Base-by-base conservation (phyloP, 92 coral and sea anemone genomes). In the Epizoanthus ramosus region DNA sequence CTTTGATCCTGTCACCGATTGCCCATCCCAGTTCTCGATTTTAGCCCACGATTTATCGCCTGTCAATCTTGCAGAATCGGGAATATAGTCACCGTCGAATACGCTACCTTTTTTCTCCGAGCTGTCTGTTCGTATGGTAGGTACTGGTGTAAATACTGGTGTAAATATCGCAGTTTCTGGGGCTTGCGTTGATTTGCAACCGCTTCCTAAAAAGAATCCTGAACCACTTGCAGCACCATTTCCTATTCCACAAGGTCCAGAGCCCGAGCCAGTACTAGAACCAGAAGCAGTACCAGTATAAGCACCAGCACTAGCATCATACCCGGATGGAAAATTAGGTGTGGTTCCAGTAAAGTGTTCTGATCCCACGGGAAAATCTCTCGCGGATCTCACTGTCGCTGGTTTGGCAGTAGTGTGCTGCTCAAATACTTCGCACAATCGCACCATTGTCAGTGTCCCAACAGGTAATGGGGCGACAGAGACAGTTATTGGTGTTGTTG, bases 331-430 rank as follows among this genome's bases (percentile, higher is more conserved):
- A 77, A 61, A 39, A 77, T 21, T 57, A 41, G 8, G 16, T 15
- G 57, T 77, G 15, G 33, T 19, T 8, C 50, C 22, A 33, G 8
- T 16, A 15, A 13, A 57, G 41, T 50, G 33, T 58, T 31, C 35
- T 19, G 3, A 8, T 1, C 25, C 35, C 6, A 6, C 19, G 12
- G 0, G 3, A 4, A 69, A 41, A 21, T 15, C 39, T 50, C 71
- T 54, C 47, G 23, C 61, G 52, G 70, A 41, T 22, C 59, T 57
- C 57, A 13, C 1, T 2, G 82, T 61, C 23, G 31, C 70, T 10
- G 82, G 82, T n/a, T 22, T 61, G 8, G 47, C 19, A 66, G 82
- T 77, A 63, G 82, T 33, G 21, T 39, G 35, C 53, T 8, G 16
- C 12, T n/a, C 58, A 57, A 35, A 39, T 12, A 1, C 39, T 37